Evolutionary conservation across 2,888 invertebrate species (phyloP).

Genomic region (Schrankia costaestrigalis): DNA sequence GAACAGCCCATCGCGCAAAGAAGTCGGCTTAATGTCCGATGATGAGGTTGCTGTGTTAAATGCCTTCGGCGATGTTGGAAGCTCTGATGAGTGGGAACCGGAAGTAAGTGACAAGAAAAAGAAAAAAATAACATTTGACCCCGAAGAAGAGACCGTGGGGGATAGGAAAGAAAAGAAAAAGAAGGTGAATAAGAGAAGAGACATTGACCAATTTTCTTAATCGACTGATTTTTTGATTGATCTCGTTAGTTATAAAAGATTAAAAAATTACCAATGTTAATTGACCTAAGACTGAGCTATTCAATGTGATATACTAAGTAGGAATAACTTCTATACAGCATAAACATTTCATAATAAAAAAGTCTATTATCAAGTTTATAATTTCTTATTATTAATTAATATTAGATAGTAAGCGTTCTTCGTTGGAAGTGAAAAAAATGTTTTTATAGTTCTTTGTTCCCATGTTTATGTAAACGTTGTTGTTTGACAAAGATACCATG

Average conservation of each 20-base stretch:
- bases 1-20: constrained; percentile 1
- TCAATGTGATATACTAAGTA: constrained; percentile 1
- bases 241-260: not conserved
- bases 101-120: constrained; percentile 3
- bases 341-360: too few species aligned
- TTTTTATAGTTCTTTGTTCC: not conserved
- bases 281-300: not conserved
- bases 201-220: too few species aligned
- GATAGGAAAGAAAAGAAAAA: too few species aligned
- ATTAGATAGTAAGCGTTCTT: not conserved
- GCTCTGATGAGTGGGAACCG: constrained; percentile 2
- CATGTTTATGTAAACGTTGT: not conserved
- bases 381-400: not conserved
- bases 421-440: constrained; percentile 1
- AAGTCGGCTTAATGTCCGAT: constrained; percentile 2
- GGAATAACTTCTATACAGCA: too few species aligned
- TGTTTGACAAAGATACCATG: constrained; percentile 1
- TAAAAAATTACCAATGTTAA: not conserved
- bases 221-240: not conserved
- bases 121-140: too few species aligned
- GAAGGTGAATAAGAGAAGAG: constrained; percentile 2
- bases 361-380: not conserved
- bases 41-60: constrained; percentile 1
- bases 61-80: constrained; percentile 3
- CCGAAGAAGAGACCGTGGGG: too few species aligned